Evolutionary conservation across 1,140 invertebrate species (phyloP).

Genomic region (Pseudomyrmex cubaensis): DNA sequence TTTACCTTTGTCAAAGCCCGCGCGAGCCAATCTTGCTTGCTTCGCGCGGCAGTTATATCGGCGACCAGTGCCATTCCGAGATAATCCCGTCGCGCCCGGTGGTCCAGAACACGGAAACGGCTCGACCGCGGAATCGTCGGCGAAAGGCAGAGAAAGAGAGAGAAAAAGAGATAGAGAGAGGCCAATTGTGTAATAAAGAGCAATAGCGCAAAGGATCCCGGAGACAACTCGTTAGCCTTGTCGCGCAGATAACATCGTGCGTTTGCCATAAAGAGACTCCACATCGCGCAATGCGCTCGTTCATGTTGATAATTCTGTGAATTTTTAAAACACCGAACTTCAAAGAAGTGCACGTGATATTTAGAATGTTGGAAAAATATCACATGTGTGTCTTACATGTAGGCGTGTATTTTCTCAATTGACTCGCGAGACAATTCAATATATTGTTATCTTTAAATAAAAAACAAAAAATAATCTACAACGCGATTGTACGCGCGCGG

Average conservation of each 20-base stretch:
- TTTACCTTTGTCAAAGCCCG: slow-evolving; percentile 72
- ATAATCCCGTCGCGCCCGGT: slow-evolving; percentile 68
- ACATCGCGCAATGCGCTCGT: too few relatives aligned
- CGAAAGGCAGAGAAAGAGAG: slow-evolving; percentile 30
- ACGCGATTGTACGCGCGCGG: too few relatives aligned
- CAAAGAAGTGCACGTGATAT: too few relatives aligned
- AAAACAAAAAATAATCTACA: too few relatives aligned
- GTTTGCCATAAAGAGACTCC: slow-evolving; percentile 35
- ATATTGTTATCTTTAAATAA: too few relatives aligned
- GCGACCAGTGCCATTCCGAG: slow-evolving; percentile 68
- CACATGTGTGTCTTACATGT: too few relatives aligned
- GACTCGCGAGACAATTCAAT: too few relatives aligned
- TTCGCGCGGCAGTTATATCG: slow-evolving; percentile 29
- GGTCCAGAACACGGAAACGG: slow-evolving; percentile 73
- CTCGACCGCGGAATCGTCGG: slow-evolving; percentile 15
- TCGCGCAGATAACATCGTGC: slow-evolving; percentile 14
- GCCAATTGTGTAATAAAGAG: slow-evolving; percentile 71
- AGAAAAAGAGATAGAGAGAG: slow-evolving; percentile 6
- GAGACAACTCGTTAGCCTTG: slow-evolving; percentile 76
- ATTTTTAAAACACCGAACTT: too few relatives aligned
- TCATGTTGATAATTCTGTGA: too few relatives aligned
- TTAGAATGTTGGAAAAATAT: too few relatives aligned
- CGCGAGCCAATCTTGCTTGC: slow-evolving; percentile 46
- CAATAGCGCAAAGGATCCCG: slow-evolving; percentile 51
- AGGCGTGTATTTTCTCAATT: too few relatives aligned